Conservation (phyloP, 2,888 invertebrate genomes). For the Maniola hyperantus region DNA sequence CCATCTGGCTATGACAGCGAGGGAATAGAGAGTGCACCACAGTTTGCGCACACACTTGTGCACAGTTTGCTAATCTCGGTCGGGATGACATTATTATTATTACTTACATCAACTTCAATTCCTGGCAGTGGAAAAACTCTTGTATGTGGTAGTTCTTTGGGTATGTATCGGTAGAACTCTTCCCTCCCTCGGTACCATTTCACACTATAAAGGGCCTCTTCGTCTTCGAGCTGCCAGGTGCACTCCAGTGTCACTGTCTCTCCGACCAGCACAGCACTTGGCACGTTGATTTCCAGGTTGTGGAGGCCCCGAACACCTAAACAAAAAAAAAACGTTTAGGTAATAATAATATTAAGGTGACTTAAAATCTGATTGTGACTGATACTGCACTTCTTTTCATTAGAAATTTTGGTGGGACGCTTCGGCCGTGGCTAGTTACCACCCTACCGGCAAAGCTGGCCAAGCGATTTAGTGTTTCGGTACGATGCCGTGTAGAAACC, state of each 20-base stretch:
- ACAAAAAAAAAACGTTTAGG: constrained; percentile 4
- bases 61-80: too few relatives aligned
- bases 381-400: too few relatives aligned
- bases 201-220: constrained; percentile 88
- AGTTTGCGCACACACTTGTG: too few relatives aligned
- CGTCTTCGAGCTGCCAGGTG: constrained; percentile 87
- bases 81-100: neutral
- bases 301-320: constrained; percentile 84
- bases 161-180: constrained; percentile 91
- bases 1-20: too few relatives aligned
- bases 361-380: too few relatives aligned
- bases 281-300: constrained; percentile 87
- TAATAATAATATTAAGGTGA: neutral
- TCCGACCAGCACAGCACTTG: constrained; percentile 87
- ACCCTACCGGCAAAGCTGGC: too few relatives aligned
- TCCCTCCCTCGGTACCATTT: constrained; percentile 91
- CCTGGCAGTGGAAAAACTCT: constrained; percentile 87
- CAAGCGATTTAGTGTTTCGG: too few relatives aligned
- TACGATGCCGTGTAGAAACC: too few relatives aligned
- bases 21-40: too few relatives aligned
- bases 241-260: constrained; percentile 89
- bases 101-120: constrained; percentile 89
- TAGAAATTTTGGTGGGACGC: too few relatives aligned
- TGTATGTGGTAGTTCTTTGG: constrained; percentile 89
- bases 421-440: too few relatives aligned